phyloP scores from a whole-genome alignment of 2,113 vertebrate genomes.

The Sorex fumeus region DNA sequence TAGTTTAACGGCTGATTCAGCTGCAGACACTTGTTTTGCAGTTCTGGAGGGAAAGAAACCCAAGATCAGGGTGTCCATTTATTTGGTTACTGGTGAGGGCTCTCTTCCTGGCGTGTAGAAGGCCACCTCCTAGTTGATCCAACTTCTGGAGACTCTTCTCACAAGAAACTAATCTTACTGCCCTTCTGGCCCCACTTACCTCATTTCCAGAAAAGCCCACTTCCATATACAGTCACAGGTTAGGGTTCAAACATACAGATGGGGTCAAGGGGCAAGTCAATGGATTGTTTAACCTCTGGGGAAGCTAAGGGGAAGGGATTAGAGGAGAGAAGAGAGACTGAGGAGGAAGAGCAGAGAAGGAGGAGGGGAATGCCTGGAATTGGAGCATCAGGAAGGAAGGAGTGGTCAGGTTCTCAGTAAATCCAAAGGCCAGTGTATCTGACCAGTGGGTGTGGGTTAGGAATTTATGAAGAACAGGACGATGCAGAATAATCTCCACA shows the following conservation, averaged over 20 bases:
- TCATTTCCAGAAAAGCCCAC: neutral
- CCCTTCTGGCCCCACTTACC: neutral
- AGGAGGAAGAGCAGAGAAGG: neutral
- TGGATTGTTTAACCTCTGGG: neutral
- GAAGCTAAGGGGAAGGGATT: neutral
- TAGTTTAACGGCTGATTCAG: neutral
- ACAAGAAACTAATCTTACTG: no score
- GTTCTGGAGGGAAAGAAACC: neutral
- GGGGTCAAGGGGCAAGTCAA: neutral
- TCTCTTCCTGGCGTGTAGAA: neutral
- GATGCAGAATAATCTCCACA: neutral
- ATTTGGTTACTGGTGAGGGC: neutral
- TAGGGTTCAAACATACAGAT: neutral
- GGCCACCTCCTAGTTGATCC: neutral
- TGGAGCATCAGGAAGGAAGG: neutral
- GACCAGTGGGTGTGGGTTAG: neutral
- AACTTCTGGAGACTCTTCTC: neutral
- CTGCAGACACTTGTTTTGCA: neutral
- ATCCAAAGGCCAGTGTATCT: neutral
- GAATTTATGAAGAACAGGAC: neutral
- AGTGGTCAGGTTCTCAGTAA: neutral
- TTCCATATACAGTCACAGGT: neutral
- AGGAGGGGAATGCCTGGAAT: neutral
- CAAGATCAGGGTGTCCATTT: neutral
- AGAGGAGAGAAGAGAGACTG: neutral